Evolutionary conservation across 2,888 invertebrate species (phyloP), one percentile per base, ranked within the genome.

Genomic region (Aphidius colemani): DNA sequence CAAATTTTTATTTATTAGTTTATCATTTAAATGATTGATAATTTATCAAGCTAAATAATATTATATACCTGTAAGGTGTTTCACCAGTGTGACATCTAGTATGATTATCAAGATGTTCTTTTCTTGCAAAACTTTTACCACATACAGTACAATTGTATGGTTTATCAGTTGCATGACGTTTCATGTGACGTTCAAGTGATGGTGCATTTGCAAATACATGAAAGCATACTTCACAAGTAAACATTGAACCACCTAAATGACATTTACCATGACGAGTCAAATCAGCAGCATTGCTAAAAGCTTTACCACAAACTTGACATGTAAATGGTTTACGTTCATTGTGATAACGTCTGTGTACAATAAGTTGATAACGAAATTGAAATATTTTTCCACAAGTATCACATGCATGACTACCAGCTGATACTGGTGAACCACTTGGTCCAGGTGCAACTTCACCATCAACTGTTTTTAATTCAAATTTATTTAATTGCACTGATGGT

Each of bases 311-410:
- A 48, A 93, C 92, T 81, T 86, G 86, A 73, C 88, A 88, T 66
- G 92, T 91, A 77, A 92, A 93, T 51, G 93, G 93, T 80, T 94
- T 94, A 71, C 90, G 87, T 83, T 94, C 93, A 50, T 90, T 92
- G 75, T 94, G 94, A 82, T 94, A 94, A 73, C 94, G 88, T 75
- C 92, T 87, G 83, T 94, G 94, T 50, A 94, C 93, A 74, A 94
- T 94, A 65, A 94, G 86, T 79, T 94, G 94, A 83, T 94, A 94
- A 64, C 93, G 89, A 82, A 91, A 94, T 75, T 92, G 92, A 83
- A 94, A 94, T 84, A 92, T 90, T 84, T 94, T 93, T 59, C 92
- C 92, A 75, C 94, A 94, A 66, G 94, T 88, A 81, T 94, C 93
- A 81, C 94, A 94, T 13, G 90, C 87, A 80, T 94, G 93, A 68